Evolutionary conservation across 2,888 invertebrate genomes (phyloP).

Genomic region (Papilio demoleus): DNA sequence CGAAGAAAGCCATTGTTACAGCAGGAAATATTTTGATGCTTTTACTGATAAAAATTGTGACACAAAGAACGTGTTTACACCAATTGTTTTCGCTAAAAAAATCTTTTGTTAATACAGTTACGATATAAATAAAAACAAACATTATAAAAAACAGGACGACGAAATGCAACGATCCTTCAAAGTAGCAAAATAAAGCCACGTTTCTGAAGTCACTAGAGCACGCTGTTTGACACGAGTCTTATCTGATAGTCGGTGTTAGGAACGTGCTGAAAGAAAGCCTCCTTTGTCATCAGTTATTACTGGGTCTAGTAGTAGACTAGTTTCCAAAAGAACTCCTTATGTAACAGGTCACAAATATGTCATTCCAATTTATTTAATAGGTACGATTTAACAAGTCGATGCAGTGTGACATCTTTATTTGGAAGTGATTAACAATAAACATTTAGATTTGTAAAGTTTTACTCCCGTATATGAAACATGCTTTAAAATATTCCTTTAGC

Average conservation of each 20-base stretch:
- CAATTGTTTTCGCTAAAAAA: no score
- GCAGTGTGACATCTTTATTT: no score
- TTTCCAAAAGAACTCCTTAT: neutral
- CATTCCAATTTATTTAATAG: no score
- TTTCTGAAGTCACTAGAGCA: neutral
- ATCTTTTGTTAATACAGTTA: no score
- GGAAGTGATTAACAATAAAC: no score
- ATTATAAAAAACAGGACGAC: neutral
- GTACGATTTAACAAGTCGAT: no score
- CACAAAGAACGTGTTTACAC: no score
- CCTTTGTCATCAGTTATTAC: constrained; percentile 42
- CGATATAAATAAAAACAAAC: no score
- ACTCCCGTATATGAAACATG: no score
- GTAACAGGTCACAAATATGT: neutral
- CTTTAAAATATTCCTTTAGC: no score
- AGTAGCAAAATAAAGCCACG: constrained; percentile 6
- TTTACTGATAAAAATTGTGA: neutral
- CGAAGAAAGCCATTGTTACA: neutral
- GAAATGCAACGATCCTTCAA: neutral
- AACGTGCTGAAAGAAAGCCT: constrained; percentile 49
- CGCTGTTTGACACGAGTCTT: constrained; percentile 33
- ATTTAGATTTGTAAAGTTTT: no score
- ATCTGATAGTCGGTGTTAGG: constrained; percentile 44
- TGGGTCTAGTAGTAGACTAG: neutral
- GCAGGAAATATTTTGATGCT: neutral